Base-by-base conservation (phyloP, 2,888 invertebrate species). In the Cephonodes hylas region DNA sequence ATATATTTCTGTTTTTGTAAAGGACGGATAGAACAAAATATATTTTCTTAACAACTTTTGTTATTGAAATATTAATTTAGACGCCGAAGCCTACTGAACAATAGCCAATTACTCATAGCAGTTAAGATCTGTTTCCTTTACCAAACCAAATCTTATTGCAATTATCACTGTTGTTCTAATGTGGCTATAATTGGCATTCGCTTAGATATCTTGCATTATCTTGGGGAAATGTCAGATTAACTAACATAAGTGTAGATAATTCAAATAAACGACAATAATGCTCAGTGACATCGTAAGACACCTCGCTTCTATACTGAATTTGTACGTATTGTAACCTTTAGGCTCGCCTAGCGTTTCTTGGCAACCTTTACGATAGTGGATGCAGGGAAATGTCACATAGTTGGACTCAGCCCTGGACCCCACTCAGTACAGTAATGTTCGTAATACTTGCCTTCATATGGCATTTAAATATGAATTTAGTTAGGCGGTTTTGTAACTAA, bases 341-440 rank as follows among this genome's bases (percentile, higher is more conserved):
- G 67, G 62, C 64, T 63, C 60, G 74, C 64, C 61, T 61, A 74
- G 75, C 74, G 83, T 81, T 84, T 83, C 76, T 77, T 82, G 77
- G 80, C 81, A 84, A 91, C 90, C 90, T 91, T 91, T 89, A 18
- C 82, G 89, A 88, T 88, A 85, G 86, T 85, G 86, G 86, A 84
- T 85, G 84, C 84, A 74, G 83, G 87, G 81, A 91, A 92, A 91
- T 92, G 91, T 90, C 91, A 91, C 89, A 88, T 90, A 88, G 89
- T 88, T 88, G 88, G 90, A 88, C 89, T 85, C 74, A 86, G 84
- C 74, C 80, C 86, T 90, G 90, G 89, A 89, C 87, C n/a, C 79
- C 77, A 77, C 73, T 63, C 67, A 58, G 86, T 88, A 89, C 83
- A 78, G 74, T 73, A 74, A 70, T 57, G 64, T 63, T 46, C 69